A percentile compares a stretch with the other conserved stretches of the same genome.
Evolutionary conservation across 2,113 vertebrate species (phyloP).

Genomic region (Equus quagga): DNA sequence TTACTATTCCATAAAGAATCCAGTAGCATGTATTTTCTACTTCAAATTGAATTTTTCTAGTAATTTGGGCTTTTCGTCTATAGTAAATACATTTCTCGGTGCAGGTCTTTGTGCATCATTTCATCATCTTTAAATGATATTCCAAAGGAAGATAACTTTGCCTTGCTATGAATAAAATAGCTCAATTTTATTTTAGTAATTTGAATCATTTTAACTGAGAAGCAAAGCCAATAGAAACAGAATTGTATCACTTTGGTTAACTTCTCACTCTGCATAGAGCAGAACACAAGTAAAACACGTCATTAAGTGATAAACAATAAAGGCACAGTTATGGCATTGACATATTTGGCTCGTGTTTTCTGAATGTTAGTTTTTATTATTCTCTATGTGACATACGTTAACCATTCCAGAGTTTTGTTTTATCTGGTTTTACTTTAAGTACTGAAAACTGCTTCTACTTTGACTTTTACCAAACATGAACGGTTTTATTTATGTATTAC

Average conservation of each 20-base stretch:
- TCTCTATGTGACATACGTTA: not conserved
- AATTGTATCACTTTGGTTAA: not conserved
- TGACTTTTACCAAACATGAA: not conserved
- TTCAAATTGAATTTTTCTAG: slow-evolving; percentile 77
- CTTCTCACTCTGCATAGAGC: not conserved
- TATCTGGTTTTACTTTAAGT: not conserved
- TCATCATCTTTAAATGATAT: slow-evolving; percentile 42
- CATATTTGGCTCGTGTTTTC: not conserved
- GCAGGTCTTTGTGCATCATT: slow-evolving; percentile 14
- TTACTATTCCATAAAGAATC: slow-evolving; percentile 61
- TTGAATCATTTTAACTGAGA: slow-evolving; percentile 39
- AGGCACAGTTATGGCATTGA: not conserved
- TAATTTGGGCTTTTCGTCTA: slow-evolving; percentile 58
- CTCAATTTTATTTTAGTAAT: slow-evolving; percentile 60
- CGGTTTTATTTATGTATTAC: not conserved
- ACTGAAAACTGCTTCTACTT: not conserved
- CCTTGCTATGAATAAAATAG: slow-evolving; percentile 57
- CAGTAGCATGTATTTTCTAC: slow-evolving; percentile 59
- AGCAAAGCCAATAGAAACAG: not conserved
- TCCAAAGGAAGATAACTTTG: slow-evolving; percentile 48
- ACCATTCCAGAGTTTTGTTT: not conserved
- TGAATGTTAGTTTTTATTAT: not conserved
- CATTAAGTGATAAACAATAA: not conserved
- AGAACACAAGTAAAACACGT: not conserved
- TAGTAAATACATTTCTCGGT: slow-evolving; percentile 72